These are phyloP conservation scores for Lasioglossum marginatum DNA, from an alignment of 2,888 invertebrate species.

Conservation along the genomic window DNA sequence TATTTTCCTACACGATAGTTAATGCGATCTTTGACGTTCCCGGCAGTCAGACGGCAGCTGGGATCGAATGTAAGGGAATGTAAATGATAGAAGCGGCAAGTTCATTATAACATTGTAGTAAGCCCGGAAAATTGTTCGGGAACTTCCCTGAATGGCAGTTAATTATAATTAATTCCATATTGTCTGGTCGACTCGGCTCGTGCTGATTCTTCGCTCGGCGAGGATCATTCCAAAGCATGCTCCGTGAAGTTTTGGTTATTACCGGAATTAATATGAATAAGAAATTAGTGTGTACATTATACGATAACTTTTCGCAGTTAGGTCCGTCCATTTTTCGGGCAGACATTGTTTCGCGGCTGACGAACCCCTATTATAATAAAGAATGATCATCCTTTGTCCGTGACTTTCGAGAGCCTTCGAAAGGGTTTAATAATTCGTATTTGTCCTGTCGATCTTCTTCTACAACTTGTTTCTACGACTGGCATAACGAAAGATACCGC, in stretches of 20 bases:
- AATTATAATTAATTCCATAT: slow-evolving; percentile 82
- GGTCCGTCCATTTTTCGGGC: slow-evolving; percentile 9
- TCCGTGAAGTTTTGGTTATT: slow-evolving; percentile 58
- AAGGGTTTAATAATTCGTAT: not conserved
- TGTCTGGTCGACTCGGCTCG: slow-evolving; percentile 70
- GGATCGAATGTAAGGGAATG: slow-evolving; percentile 65
- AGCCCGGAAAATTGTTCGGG: slow-evolving; percentile 68
- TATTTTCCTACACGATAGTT: not conserved
- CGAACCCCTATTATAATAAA: not conserved
- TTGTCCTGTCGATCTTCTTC: not conserved
- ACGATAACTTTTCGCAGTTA: slow-evolving; percentile 18
- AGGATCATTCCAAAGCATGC: slow-evolving; percentile 53
- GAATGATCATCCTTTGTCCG: not conserved
- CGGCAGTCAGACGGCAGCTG: slow-evolving; percentile 36
- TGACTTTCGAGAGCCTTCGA: not conserved
- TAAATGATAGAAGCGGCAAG: slow-evolving; percentile 69
- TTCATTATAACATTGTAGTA: slow-evolving; percentile 66
- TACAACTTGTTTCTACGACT: not conserved
- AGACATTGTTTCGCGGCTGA: not conserved
- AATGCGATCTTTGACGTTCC: slow-evolving; percentile 50
- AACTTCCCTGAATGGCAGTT: slow-evolving; percentile 79
- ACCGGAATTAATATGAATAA: slow-evolving; percentile 59
- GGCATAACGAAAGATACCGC: not conserved
- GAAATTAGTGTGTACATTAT: slow-evolving; percentile 42
- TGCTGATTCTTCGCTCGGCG: slow-evolving; percentile 57